Evolutionary conservation across 2,888 invertebrate genomes (phyloP).

Genomic region (Nomada fabriciana): DNA sequence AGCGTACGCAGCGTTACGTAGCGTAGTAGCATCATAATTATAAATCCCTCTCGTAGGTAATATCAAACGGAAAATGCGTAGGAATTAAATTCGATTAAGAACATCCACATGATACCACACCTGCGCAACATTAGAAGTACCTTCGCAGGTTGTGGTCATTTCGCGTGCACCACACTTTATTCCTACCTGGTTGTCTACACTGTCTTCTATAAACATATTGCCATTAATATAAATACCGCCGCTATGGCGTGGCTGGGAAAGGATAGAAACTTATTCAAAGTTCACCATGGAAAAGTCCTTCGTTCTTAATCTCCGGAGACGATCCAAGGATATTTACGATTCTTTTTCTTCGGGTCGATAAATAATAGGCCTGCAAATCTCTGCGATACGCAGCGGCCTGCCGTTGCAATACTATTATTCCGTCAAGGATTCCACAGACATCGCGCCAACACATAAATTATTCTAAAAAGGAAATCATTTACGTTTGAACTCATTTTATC

Average conservation of each 20-base stretch:
- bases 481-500: background rate
- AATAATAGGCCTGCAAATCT: slow-evolving; percentile 30
- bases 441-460: slow-evolving; percentile 12
- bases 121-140: no score
- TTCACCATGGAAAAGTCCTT: slow-evolving; percentile 19
- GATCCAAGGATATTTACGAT: slow-evolving; percentile 46
- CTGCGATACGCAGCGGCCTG: background rate
- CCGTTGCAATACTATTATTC: slow-evolving; percentile 37
- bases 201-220: no score
- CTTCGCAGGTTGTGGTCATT: no score
- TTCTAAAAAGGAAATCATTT: background rate
- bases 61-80: background rate
- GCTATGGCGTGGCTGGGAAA: background rate
- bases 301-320: slow-evolving; percentile 33
- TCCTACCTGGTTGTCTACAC: no score
- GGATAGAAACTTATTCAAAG: slow-evolving; percentile 19
- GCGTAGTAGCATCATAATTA: background rate
- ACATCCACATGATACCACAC: no score
- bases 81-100: background rate
- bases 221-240: background rate
- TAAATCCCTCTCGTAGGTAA: background rate
- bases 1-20: background rate
- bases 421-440: slow-evolving; percentile 24
- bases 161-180: no score
- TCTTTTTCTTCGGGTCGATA: slow-evolving; percentile 13